Evolutionary conservation across 2,797 vertebrate genomes (phyloP), one percentile per base, ranked within the genome.

Genomic region (Betta splendens): DNA sequence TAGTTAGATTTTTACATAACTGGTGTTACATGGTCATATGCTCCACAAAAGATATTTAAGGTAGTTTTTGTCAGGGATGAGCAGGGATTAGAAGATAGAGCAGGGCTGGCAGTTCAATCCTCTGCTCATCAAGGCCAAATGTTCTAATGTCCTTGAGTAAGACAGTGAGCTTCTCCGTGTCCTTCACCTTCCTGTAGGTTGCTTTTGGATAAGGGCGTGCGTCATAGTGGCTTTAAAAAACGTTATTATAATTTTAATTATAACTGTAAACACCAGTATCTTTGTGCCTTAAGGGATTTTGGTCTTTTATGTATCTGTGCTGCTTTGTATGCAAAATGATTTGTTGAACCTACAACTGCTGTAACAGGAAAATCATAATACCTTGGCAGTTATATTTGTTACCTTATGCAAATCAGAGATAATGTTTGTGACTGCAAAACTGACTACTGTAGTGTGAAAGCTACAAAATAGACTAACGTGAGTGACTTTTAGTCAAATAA

Each of bases 351-450:
- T 38, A 45, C 32, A 58, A 46, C 60, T 44, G 37, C 10, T 51
- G 43, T 39, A 50, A 47, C 18, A 32, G 60, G 3, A n/a, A 68
- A 57, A 61, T 60, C 11, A 39, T 52, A 26, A 37, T 10, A 61
- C 29, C 22, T 18, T 31, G 9, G 18, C 40, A 36, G 47, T 44
- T 45, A 12, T 62, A 62, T 29, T 20, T 49, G 5, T 20, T 16
- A 33, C 13, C 11, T 17, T 9, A 16, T 11, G 35, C 35, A 18
- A 37, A 17, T 9, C n/a, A 37, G 16, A 18, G 15, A 35, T 39
- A 15, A 4, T 59, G 31, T 53, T 25, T 15, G n/a, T n/a, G 15
- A 21, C 4, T 31, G 3, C 9, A 23, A 10, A 10, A 8, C 42
- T 43, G 8, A 6, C 13, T 26, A n/a, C 18, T 49, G 10, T 6